Conservation (phyloP, 2,113 vertebrate genomes). For the Steatornis caripensis region DNA sequence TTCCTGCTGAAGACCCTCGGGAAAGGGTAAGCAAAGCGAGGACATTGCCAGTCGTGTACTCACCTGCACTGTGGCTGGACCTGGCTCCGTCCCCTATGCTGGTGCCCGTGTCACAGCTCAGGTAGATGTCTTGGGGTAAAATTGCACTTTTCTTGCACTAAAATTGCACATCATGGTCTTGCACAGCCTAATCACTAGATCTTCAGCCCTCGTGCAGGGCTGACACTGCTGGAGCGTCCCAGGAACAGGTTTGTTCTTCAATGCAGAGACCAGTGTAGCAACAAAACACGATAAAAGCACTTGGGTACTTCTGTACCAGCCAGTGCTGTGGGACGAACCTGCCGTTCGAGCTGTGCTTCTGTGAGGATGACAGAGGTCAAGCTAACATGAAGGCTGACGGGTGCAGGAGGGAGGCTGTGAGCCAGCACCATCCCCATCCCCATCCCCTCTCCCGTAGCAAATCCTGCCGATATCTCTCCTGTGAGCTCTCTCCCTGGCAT, state of each 20-base stretch:
- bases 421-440: neutral
- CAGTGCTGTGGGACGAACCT: neutral
- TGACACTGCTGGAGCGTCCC: neutral
- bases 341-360: neutral
- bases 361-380: neutral
- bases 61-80: neutral
- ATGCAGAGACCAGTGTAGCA: neutral
- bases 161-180: accelerated
- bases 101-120: neutral
- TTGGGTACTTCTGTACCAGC: neutral
- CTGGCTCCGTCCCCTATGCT: neutral
- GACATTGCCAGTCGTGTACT: neutral
- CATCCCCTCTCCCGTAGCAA: neutral
- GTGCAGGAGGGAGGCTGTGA: neutral
- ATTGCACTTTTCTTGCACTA: neutral
- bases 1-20: neutral
- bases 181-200: neutral
- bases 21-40: neutral
- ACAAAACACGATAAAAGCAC: neutral
- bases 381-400: neutral
- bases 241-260: neutral
- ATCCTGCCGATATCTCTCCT: neutral
- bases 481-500: neutral
- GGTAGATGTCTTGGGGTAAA: neutral
- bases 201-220: neutral